Evolutionary conservation across 2,113 vertebrate species (phyloP).

Genomic region (Crotalus helleri): DNA sequence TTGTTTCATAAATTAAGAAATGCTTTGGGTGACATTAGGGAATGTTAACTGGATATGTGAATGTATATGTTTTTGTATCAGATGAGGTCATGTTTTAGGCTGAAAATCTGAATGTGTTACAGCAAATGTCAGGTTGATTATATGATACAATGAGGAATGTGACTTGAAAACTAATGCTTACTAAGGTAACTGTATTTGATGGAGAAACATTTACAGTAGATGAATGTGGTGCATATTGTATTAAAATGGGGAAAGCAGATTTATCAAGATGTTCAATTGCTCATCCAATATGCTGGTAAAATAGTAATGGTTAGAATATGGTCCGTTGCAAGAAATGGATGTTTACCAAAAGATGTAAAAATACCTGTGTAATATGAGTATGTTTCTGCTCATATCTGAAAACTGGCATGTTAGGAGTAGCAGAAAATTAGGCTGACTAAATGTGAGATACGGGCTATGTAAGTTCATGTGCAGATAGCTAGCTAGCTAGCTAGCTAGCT

Average conservation of each 20-base stretch:
- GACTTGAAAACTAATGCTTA: neutral
- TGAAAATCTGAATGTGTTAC: neutral
- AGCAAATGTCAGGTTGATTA: neutral
- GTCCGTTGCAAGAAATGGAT: neutral
- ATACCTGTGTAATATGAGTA: neutral
- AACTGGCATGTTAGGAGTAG: neutral
- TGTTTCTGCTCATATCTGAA: neutral
- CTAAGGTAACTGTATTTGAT: neutral
- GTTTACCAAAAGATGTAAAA: neutral
- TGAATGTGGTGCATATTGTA: neutral
- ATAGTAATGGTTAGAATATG: neutral
- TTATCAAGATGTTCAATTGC: neutral
- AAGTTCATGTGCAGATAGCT: neutral
- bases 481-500: no score
- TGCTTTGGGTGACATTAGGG: neutral
- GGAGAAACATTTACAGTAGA: neutral
- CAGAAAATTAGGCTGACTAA: neutral
- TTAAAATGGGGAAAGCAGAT: neutral
- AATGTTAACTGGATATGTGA: neutral
- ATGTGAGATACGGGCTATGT: neutral
- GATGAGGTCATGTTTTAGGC: neutral
- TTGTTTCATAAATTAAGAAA: neutral
- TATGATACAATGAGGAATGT: neutral
- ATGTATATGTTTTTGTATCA: neutral
- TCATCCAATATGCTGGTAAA: neutral